Evolutionary conservation across 2,888 invertebrate genomes (phyloP).

Genomic region (Tetramorium bicarinatum): DNA sequence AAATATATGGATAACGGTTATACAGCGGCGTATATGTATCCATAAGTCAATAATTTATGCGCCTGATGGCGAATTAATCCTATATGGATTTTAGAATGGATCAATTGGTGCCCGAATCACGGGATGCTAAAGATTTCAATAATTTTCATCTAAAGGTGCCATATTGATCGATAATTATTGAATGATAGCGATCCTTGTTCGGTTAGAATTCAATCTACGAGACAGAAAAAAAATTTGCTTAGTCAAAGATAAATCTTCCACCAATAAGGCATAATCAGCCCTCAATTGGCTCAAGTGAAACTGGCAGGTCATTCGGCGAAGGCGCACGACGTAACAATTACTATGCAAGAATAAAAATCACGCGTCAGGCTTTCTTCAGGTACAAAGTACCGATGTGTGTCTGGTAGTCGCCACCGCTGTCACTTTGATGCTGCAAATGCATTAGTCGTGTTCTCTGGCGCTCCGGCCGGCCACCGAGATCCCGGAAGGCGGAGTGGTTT

Average conservation of each 20-base stretch:
- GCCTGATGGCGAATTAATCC: not conserved
- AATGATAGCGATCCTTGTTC: not conserved
- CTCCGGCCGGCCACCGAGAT: slow-evolving; percentile 70
- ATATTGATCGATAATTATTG: not conserved
- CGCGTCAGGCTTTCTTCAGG: slow-evolving; percentile 22
- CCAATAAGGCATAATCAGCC: not conserved
- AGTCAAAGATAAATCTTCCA: not conserved
- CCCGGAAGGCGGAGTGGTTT: slow-evolving; percentile 78
- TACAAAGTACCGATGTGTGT: slow-evolving; percentile 66
- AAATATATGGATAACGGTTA: slow-evolving; percentile 21
- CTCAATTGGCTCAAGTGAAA: not conserved
- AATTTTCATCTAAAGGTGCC: not conserved
- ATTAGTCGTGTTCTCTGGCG: slow-evolving; percentile 73
- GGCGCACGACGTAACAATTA: slow-evolving; percentile 33
- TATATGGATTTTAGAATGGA: not conserved
- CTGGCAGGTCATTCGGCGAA: not conserved
- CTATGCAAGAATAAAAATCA: slow-evolving; percentile 49
- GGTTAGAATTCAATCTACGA: not conserved
- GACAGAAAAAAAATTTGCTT: not conserved
- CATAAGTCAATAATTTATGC: slow-evolving; percentile 42
- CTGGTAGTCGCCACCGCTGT: slow-evolving; percentile 69
- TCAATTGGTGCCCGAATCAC: slow-evolving; percentile 3
- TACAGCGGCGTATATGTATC: not conserved
- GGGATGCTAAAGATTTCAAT: not conserved
- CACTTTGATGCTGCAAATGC: slow-evolving; percentile 72